Base-by-base conservation (phyloP, 2,888 invertebrate species). In the Cheilosia vulpina region DNA sequence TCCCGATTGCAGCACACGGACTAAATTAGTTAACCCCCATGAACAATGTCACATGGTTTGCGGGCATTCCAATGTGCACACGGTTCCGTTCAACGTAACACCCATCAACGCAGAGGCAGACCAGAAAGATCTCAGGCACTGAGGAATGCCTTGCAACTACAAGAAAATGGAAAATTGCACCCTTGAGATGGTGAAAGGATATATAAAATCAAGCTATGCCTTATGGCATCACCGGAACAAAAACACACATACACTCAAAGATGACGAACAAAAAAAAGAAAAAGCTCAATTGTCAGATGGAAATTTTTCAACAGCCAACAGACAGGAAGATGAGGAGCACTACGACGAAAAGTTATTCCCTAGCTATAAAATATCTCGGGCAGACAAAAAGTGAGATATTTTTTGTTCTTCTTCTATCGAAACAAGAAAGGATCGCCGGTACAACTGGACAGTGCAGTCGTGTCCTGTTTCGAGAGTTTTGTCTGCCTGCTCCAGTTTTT, bases 11-110 rank as follows among this genome's bases (percentile, higher is more conserved):
- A 72, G 60, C 57, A 77, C 72, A 72, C 60, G 65, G 47, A 77
- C 82, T 82, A 77, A 77, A 82, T 82, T 77, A 82, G 82, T 82
- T 72, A 77, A 71, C 52, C 65, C 21, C 38, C 57, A 24, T 60
- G 60, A 71, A 71, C 77, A 77, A 72, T 66, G 71, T 76, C 82
- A 77, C 71, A 71, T 31, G 53, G 58, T 45, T 58, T 66, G 53
- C 72, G 71, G 71, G 21, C 66, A 60, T 60, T 66, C 47, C 45
- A 13, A 58, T 17, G 38, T 11, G 41, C 66, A 60, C 58, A 62
- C 53, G 13, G 34, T 21, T 65, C 47, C 34, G 19, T 60, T 41
- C 41, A 50, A 27, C 21, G 15, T 31, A 1, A 27, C 38, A 50
- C 58, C n/a, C 50, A 21, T 47, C 47, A 34, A 69, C 45, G 17